phyloP scores from a whole-genome alignment of 2,888 invertebrate species.

The Entomobrya proxima region DNA sequence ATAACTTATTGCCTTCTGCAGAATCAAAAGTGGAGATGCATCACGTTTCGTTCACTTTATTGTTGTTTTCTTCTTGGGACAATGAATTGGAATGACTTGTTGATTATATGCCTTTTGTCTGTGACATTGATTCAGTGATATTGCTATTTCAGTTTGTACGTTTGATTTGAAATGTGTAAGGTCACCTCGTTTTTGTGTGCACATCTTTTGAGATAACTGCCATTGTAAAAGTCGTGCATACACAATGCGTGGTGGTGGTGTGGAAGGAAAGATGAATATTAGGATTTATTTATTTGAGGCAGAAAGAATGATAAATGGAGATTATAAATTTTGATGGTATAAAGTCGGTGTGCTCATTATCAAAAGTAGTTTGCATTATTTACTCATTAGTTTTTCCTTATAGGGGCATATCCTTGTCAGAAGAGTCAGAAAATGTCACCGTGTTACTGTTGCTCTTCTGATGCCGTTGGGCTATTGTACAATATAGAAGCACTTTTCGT shows the following conservation, averaged over 20 bases:
- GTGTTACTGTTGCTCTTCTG: background rate
- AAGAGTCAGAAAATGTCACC: background rate
- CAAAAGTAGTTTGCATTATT: background rate
- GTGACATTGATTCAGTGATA: background rate
- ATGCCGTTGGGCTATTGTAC: background rate
- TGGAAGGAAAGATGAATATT: too few species aligned
- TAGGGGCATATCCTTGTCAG: constrained; percentile 5
- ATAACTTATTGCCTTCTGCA: too few species aligned
- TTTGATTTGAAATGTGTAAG: background rate
- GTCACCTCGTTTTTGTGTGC: background rate
- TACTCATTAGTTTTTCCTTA: background rate
- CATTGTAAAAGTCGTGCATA: background rate
- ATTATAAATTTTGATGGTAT: background rate
- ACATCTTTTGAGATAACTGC: background rate
- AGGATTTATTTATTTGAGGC: too few species aligned
- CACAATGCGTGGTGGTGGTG: too few species aligned
- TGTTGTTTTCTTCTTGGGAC: background rate
- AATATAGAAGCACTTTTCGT: too few species aligned
- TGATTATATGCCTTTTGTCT: background rate
- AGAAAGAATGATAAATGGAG: too few species aligned
- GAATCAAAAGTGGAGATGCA: too few species aligned
- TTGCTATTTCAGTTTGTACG: background rate
- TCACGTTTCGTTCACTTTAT: too few species aligned
- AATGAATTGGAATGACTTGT: background rate
- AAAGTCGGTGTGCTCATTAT: background rate